Evolutionary conservation across 2,113 vertebrate species (phyloP), one percentile per base, ranked within the genome.

Genomic region (Uropsilus gracilis): DNA sequence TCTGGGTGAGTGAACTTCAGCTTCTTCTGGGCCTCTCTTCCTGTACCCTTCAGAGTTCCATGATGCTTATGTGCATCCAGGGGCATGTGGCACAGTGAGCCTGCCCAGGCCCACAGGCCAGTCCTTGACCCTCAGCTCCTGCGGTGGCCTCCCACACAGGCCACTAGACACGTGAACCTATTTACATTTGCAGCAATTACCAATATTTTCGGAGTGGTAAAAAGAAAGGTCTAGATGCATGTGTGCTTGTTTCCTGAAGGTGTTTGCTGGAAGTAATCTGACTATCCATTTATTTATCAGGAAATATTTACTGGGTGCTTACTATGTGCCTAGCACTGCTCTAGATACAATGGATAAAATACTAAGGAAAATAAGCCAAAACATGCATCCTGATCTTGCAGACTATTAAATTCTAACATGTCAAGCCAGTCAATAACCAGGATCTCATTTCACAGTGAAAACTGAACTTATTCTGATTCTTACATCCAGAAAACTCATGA

Each of bases 381-480:
- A 17, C 37, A 32, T 12, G 63, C 55, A 76, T 86, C 7, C 66
- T 50, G 37, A 69, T 57, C 50, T 22, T 10, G 8, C 18, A 37
- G 34, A 76, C 73, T 61, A 64, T 53, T 95, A 39, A 53, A 82
- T 30, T 77, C 44, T 24, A 55, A n/a, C 4, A 5, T 42, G 39
- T 55, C 4, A 63, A 72, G 72, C 55, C 20, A 81, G 28, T 68
- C 39, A 69, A 59, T 83, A 64, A 78, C 53, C 46, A 53, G 4
- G 57, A 34, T 78, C 34, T 59, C 64, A 63, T 93, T 95, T 95
- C 78, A 86, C 59, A 76, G 16, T 30, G 89, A 90, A 93, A 90
- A 80, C 20, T 55, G 72, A 94, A 30, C 50, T 92, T 92, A 66
- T 64, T 81, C 96, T 89, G 53, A 89, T 53, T 94, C 24, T 96